Percentiles rank a stretch among this genome's conserved stretches.
Conservation (phyloP, 2,113 vertebrate genomes). For the Crotalus viridis region DNA sequence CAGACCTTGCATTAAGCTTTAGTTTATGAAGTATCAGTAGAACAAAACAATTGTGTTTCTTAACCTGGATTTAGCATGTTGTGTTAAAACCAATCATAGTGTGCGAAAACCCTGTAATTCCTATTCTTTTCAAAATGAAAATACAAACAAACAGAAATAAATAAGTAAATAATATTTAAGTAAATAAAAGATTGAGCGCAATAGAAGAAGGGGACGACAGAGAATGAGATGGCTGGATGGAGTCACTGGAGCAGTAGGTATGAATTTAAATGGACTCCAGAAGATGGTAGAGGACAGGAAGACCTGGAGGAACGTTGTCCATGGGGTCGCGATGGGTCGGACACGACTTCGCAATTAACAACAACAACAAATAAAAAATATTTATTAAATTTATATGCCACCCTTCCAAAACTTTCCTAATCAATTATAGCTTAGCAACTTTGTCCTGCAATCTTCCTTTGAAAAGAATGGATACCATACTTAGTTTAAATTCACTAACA, state of each 20-base stretch:
- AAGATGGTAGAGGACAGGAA: no score
- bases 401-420: background rate
- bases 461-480: background rate
- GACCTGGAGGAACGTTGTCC: no score
- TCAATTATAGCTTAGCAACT: background rate
- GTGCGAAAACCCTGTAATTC: background rate
- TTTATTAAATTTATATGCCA: background rate
- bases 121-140: background rate
- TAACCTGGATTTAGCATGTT: background rate
- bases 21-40: background rate
- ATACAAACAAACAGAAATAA: background rate
- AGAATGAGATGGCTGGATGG: no score
- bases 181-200: background rate
- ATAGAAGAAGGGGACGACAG: no score
- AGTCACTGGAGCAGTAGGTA: no score
- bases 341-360: no score
- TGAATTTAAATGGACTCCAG: no score
- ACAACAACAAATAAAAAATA: background rate
- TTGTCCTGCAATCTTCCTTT: background rate
- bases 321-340: no score
- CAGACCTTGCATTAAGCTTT: background rate
- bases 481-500: background rate
- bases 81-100: background rate
- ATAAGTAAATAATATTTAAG: background rate
- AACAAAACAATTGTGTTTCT: background rate